A percentile compares a stretch with the other conserved stretches of the same genome.
Conservation (phyloP, 1,140 invertebrate genomes). For the Drosophila pachea region DNA sequence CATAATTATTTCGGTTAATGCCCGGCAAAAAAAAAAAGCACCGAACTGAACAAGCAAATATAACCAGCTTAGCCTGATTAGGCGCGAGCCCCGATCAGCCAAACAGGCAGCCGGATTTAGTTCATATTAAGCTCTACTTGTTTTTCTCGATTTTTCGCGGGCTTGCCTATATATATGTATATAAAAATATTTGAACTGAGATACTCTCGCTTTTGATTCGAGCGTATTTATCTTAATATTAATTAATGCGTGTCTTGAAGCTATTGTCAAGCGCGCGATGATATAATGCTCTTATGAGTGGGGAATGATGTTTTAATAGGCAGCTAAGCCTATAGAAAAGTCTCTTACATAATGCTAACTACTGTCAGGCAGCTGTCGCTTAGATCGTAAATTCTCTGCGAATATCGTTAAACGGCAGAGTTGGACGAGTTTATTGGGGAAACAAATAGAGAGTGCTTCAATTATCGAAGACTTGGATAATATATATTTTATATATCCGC, state of each 20-base stretch:
- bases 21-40: slow-evolving; percentile 17
- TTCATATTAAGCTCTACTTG: slow-evolving; percentile 38
- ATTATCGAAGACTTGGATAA: background rate
- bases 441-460: too few species aligned
- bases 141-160: slow-evolving; percentile 43
- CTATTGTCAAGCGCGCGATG: too few species aligned
- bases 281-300: too few species aligned
- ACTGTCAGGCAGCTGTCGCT: background rate
- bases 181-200: background rate
- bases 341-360: too few species aligned
- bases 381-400: background rate
- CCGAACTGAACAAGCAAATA: background rate
- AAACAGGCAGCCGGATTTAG: slow-evolving; percentile 60
- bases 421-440: background rate
- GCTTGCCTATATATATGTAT: background rate
- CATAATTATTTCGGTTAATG: slow-evolving; percentile 66
- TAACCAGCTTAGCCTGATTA: slow-evolving; percentile 66
- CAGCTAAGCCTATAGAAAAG: too few species aligned
- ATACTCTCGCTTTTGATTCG: background rate
- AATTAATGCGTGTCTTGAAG: too few species aligned
- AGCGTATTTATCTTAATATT: background rate
- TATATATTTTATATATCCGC: background rate
- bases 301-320: too few species aligned
- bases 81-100: slow-evolving; percentile 1
- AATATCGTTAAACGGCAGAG: background rate